Evolutionary conservation across 1,140 invertebrate genomes (phyloP).

Genomic region (Drosophila mauritiana): DNA sequence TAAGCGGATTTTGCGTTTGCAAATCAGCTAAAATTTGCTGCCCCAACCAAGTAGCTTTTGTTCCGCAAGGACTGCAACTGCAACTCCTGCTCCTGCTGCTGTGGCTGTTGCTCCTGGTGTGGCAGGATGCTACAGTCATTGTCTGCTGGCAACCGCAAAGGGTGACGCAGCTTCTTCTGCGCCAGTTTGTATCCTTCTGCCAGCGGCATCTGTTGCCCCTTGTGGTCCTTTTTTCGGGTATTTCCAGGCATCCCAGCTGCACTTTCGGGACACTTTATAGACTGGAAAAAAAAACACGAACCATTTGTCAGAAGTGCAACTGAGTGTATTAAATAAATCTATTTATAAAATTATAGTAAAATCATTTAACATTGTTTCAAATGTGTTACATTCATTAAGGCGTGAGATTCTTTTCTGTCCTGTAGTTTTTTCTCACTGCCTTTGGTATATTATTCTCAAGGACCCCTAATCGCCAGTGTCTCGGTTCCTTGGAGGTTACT

Average conservation of each 20-base stretch:
- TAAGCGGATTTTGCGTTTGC: slow-evolving; percentile 63
- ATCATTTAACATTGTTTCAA: too few species aligned
- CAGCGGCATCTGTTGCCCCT: slow-evolving; percentile 23
- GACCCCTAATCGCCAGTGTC: slow-evolving; percentile 34
- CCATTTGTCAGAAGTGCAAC: too few species aligned
- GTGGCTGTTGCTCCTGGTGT: slow-evolving; percentile 8
- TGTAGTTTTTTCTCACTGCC: slow-evolving; percentile 1
- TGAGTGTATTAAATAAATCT: too few species aligned
- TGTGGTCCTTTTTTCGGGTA: slow-evolving; percentile 7
- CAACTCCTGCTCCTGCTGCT: slow-evolving; percentile 13
- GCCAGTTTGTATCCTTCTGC: slow-evolving; percentile 16
- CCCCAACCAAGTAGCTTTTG: not conserved
- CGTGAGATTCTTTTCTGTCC: not conserved
- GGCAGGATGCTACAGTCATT: slow-evolving; percentile 34
- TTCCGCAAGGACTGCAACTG: not conserved
- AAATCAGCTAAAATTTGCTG: slow-evolving; percentile 54
- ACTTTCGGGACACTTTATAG: not conserved
- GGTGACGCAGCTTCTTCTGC: slow-evolving; percentile 21
- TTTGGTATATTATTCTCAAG: not conserved
- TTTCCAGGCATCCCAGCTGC: not conserved
- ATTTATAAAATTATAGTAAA: too few species aligned
- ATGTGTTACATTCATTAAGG: too few species aligned
- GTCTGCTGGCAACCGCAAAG: slow-evolving; percentile 29
- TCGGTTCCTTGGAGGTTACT: slow-evolving; percentile 16
- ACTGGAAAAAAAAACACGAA: not conserved